Conservation (phyloP, 1,140 invertebrate genomes). For the Drosophila funebris region DNA sequence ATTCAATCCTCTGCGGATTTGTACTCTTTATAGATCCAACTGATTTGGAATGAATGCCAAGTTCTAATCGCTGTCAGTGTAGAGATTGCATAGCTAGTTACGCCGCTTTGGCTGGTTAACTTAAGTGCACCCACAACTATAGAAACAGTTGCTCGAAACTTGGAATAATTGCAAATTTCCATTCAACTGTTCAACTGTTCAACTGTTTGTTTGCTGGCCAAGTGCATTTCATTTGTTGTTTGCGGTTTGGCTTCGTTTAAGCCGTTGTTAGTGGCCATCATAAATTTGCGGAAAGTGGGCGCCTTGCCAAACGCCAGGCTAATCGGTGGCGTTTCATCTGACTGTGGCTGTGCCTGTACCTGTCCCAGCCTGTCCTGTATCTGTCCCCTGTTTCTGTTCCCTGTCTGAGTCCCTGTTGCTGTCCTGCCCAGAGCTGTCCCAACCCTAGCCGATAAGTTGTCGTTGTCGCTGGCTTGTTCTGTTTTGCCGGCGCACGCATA, state of each 20-base stretch:
- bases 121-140: background rate
- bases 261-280: constrained; percentile 76
- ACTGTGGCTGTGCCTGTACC: constrained; percentile 22
- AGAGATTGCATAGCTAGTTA: constrained; percentile 8
- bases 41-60: background rate
- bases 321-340: constrained; percentile 79
- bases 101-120: background rate
- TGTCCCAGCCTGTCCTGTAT: constrained; percentile 7
- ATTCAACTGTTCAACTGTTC: constrained; percentile 79
- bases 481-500: constrained; percentile 70
- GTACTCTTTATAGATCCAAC: background rate
- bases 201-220: constrained; percentile 51
- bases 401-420: no score
- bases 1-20: background rate
- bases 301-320: constrained; percentile 48
- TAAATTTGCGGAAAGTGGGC: constrained; percentile 61
- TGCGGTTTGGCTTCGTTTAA: constrained; percentile 28
- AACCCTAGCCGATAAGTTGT: constrained; percentile 18
- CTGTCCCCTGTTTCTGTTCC: constrained; percentile 6
- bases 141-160: constrained; percentile 11
- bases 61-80: background rate
- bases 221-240: constrained; percentile 58
- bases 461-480: constrained; percentile 44
- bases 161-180: constrained; percentile 76
- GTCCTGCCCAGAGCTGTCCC: constrained; percentile 4